A percentile compares a stretch with the other conserved stretches of the same genome.
phyloP scores from a whole-genome alignment of 23 tunicate species.

The Ascidia mentula region DNA sequence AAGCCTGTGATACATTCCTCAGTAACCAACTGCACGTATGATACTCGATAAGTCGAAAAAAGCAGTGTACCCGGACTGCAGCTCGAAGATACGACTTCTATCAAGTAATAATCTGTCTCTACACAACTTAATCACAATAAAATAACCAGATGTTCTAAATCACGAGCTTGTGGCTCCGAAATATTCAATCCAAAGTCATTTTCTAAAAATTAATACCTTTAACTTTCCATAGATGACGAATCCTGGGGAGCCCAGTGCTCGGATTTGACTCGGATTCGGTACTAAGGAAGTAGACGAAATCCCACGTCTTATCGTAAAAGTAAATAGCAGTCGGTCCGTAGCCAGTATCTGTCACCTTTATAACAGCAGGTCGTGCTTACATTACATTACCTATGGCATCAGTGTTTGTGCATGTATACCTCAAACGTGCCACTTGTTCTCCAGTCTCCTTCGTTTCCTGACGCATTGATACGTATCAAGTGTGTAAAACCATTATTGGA shows the following conservation, averaged over 20 bases:
- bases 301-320: conserved; percentile 54
- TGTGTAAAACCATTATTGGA: conserved; percentile 61
- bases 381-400: not conserved
- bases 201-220: conserved; percentile 46
- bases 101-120: no score
- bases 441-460: conserved; percentile 20
- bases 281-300: conserved; percentile 71
- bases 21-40: no score
- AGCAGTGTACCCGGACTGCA: no score
- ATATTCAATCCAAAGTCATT: not conserved
- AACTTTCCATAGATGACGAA: conserved; percentile 89
- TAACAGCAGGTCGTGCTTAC: not conserved
- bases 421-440: conserved; percentile 76
- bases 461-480: conserved; percentile 18
- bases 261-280: conserved; percentile 34
- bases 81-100: no score
- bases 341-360: conserved; percentile 65
- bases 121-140: no score
- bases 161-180: not conserved
- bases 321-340: conserved; percentile 47
- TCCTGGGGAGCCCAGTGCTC: conserved; percentile 61
- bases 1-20: no score
- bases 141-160: not conserved
- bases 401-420: conserved; percentile 18
- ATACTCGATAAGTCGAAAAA: no score